Evolutionary conservation across 2,888 invertebrate species (phyloP), one percentile per base, ranked within the genome.

Genomic region (Plagiodera versicolora): DNA sequence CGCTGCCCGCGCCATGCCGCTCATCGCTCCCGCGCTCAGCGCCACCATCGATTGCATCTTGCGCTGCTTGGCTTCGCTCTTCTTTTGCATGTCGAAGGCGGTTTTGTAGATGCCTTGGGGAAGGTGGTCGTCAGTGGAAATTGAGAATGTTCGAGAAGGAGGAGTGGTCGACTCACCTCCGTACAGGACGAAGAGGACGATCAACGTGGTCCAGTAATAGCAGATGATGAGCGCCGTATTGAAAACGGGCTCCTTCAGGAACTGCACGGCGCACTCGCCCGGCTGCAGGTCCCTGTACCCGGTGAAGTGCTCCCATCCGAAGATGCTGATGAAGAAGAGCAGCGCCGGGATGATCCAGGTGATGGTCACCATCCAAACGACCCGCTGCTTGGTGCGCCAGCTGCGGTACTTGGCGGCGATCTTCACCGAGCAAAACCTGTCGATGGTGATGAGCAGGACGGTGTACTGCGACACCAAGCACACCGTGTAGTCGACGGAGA

Each of bases 391-490:
- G 3, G 98, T 97, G 56, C 98, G 85, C 99, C 99, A 99, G 72
- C 94, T 91, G 66, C 98, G 86, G 77, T 99, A 99, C 73, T 92
- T 91, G 11, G 99, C 96, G 3, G 99, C 98, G 70, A 98, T 97
- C 83, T 96, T 98, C 5, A 99, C 98, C 28, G 98, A 98, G 81
- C 98, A 98, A 81, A 95, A 99, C 70, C 99, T 87, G 81, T 99
- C 99, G 66, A 98, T 94, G 28, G 99, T 99, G 75, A 99, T 99
- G 65, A 98, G 87, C 59, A 99, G 87, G 14, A 99, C 99, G 0
- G 99, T 99, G 81, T 99, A 99, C 80, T 99, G 98, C 8, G 98
- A 99, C 24, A 98, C 98, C 51, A 99, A 86, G 77, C 99, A 99
- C 28, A 98, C 98, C 17, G 98, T 98, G 82, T 99, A 99, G 82